phyloP scores from a whole-genome alignment of 1,140 invertebrate genomes.

The Aphelinus atriplicis region DNA sequence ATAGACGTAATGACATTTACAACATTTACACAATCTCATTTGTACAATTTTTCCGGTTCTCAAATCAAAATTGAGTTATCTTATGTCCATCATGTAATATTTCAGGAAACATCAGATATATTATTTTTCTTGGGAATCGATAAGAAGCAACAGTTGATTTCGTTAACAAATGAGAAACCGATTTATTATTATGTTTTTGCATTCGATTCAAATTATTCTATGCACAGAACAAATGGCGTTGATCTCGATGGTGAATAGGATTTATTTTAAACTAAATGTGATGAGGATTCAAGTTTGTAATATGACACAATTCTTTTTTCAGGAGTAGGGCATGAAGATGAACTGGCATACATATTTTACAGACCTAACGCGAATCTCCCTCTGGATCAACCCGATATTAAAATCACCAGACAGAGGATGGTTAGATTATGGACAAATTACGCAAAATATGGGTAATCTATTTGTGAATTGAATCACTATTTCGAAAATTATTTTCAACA shows the following conservation, averaged over 20 bases:
- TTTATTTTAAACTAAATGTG: neutral
- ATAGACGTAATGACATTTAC: too few relatives aligned
- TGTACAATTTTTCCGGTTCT: too few relatives aligned
- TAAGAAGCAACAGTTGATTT: neutral
- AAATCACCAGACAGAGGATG: neutral
- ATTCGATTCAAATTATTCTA: neutral
- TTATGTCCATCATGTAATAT: neutral
- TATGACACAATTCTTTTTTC: neutral
- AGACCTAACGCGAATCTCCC: neutral
- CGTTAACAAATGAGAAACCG: neutral
- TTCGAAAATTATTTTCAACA: too few relatives aligned
- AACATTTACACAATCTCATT: too few relatives aligned
- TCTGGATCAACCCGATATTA: neutral
- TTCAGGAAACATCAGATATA: neutral
- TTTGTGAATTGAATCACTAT: neutral
- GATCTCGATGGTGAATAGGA: constrained; percentile 1
- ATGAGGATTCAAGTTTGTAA: neutral
- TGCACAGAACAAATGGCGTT: too few relatives aligned
- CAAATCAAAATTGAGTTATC: too few relatives aligned
- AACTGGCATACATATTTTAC: constrained; percentile 7
- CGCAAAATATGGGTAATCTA: constrained; percentile 15
- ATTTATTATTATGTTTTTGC: constrained; percentile 12
- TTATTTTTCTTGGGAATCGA: neutral
- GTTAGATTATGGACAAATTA: neutral
- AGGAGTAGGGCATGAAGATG: constrained; percentile 10